Conservation (phyloP, 2,113 vertebrate species). For the Laticauda laticaudata region DNA sequence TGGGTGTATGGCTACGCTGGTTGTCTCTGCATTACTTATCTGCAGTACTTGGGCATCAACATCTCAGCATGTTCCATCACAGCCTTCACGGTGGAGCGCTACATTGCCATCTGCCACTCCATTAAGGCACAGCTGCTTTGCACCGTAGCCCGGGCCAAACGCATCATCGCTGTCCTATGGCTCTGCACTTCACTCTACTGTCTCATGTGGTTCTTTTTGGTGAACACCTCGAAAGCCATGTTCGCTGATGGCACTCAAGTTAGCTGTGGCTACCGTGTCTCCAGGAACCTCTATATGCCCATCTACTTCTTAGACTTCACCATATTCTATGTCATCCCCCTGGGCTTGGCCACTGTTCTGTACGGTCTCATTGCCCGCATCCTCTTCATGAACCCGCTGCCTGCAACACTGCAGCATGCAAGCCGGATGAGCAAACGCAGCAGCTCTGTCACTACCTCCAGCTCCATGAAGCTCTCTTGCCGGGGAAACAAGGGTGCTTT, state of each 20-base stretch:
- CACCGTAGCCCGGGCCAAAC: slow-evolving; percentile 80
- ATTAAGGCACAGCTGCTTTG: slow-evolving; percentile 82
- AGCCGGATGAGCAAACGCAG: slow-evolving; percentile 62
- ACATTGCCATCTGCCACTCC: slow-evolving; percentile 84
- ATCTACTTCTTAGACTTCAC: slow-evolving; percentile 86
- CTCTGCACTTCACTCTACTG: slow-evolving; percentile 81
- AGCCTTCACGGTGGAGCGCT: slow-evolving; percentile 81
- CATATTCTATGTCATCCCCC: slow-evolving; percentile 76
- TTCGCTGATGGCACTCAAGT: slow-evolving; percentile 77
- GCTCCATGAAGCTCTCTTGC: slow-evolving; percentile 58
- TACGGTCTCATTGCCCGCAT: slow-evolving; percentile 79
- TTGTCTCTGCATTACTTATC: slow-evolving; percentile 84
- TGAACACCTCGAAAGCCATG: slow-evolving; percentile 76
- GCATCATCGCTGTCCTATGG: slow-evolving; percentile 81
- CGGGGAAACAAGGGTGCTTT: slow-evolving; percentile 64
- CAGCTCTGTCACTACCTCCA: slow-evolving; percentile 54
- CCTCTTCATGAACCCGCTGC: slow-evolving; percentile 75
- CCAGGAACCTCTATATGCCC: slow-evolving; percentile 81
- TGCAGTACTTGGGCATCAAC: slow-evolving; percentile 87
- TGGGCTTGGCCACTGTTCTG: slow-evolving; percentile 76
- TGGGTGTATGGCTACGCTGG: slow-evolving; percentile 82
- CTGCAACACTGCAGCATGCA: slow-evolving; percentile 52
- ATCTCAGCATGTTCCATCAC: slow-evolving; percentile 83
- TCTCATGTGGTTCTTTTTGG: slow-evolving; percentile 87
- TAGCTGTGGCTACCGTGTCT: slow-evolving; percentile 79